Evolutionary conservation across 2,888 invertebrate species (phyloP).

Genomic region (Dusona sp.): DNA sequence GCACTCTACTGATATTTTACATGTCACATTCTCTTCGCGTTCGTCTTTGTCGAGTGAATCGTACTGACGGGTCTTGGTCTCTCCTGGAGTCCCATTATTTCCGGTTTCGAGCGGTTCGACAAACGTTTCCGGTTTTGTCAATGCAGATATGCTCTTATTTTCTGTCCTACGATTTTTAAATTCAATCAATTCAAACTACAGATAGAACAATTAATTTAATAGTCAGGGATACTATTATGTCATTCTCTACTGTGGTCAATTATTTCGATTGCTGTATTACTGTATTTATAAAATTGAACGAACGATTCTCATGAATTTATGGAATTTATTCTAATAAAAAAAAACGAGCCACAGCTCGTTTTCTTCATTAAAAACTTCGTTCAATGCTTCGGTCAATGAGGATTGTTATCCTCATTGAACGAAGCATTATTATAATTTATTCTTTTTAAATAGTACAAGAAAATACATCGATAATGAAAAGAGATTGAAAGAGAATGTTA

Average conservation of each 20-base stretch:
- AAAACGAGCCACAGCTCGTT: too few relatives aligned
- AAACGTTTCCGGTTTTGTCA: slow-evolving; percentile 68
- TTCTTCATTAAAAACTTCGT: too few relatives aligned
- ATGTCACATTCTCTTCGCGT: slow-evolving; percentile 14
- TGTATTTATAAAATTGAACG: not conserved
- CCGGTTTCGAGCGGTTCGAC: slow-evolving; percentile 68
- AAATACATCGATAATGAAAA: not conserved
- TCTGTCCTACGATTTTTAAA: slow-evolving; percentile 33
- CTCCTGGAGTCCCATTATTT: slow-evolving; percentile 54
- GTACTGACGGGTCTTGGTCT: slow-evolving; percentile 15
- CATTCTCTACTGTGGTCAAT: not conserved
- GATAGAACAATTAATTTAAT: not conserved
- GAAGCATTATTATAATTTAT: not conserved
- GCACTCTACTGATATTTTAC: not conserved
- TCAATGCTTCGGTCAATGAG: too few relatives aligned
- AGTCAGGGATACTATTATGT: not conserved
- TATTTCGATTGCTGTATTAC: not conserved
- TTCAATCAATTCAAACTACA: not conserved
- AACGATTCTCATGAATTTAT: not conserved
- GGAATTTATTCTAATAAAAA: not conserved
- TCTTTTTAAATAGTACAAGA: not conserved
- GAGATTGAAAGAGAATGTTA: not conserved
- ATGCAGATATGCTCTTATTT: slow-evolving; percentile 11
- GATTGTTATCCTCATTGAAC: not conserved
- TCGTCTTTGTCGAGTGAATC: not conserved